These are phyloP conservation scores for Acanthococcus lagerstroemiae DNA, from an alignment of 2,888 invertebrate genomes.

Conservation along the genomic window DNA sequence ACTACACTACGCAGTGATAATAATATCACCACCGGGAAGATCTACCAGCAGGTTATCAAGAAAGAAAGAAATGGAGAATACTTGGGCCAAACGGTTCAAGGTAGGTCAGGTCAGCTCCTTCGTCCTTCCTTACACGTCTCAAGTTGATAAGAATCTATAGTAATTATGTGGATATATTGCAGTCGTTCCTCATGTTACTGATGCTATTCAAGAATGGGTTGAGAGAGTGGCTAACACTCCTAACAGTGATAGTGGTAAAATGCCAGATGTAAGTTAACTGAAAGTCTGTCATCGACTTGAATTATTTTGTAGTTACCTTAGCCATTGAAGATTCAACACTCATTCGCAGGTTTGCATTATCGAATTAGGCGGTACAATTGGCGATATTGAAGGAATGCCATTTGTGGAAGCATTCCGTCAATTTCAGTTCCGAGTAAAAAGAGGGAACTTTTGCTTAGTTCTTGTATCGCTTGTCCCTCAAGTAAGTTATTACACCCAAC, in stretches of 20 bases:
- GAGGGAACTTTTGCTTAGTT: slow-evolving; percentile 91
- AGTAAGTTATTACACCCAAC: slow-evolving; percentile 49
- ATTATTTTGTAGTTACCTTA: no score
- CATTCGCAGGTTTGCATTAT: slow-evolving; percentile 64
- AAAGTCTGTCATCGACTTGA: no score
- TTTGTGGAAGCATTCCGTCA: slow-evolving; percentile 98
- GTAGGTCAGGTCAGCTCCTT: no score
- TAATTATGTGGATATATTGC: no score
- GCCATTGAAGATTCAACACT: no score
- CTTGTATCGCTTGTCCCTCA: slow-evolving; percentile 94
- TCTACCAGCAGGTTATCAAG: slow-evolving; percentile 90
- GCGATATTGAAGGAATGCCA: slow-evolving; percentile 99
- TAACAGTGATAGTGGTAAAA: slow-evolving; percentile 51
- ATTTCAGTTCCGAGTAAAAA: slow-evolving; percentile 88
- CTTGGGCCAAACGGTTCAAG: slow-evolving; percentile 97
- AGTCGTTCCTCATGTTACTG: slow-evolving; percentile 98
- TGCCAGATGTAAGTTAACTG: slow-evolving; percentile 57
- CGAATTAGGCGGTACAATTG: slow-evolving; percentile 95
- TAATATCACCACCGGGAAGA: slow-evolving; percentile 98
- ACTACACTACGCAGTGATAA: slow-evolving; percentile 90
- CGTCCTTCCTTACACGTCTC: no score
- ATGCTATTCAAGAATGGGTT: slow-evolving; percentile 98
- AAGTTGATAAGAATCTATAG: no score
- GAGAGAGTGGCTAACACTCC: slow-evolving; percentile 70
- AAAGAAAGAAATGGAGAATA: slow-evolving; percentile 91